Evolutionary conservation across 1,140 invertebrate genomes (phyloP).

Genomic region (Drosophila ananassae): DNA sequence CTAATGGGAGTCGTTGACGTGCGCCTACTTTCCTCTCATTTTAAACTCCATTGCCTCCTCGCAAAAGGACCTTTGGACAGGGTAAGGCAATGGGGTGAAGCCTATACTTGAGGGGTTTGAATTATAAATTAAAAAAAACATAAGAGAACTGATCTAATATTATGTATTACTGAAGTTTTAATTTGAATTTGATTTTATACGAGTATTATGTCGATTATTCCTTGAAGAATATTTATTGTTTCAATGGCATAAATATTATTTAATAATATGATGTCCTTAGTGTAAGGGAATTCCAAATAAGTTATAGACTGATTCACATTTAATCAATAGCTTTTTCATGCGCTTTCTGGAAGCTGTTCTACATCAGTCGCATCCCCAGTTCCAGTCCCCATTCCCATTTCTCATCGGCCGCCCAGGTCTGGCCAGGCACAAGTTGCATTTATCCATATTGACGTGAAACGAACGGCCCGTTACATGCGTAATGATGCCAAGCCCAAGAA

Average conservation of each 20-base stretch:
- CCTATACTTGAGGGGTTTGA: neutral
- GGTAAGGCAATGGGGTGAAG: neutral
- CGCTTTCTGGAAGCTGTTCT: slow-evolving; percentile 66
- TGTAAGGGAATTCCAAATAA: neutral
- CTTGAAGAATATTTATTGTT: too few species aligned
- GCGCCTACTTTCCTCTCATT: slow-evolving; percentile 66
- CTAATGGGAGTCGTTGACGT: slow-evolving; percentile 74
- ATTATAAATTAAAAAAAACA: too few species aligned
- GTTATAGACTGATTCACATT: accelerated
- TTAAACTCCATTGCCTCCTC: slow-evolving; percentile 52
- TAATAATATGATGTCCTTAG: too few species aligned
- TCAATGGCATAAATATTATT: too few species aligned
- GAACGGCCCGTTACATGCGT: slow-evolving; percentile 53
- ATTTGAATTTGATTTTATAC: too few species aligned
- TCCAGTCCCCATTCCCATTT: slow-evolving; percentile 6
- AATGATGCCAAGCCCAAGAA: slow-evolving; percentile 18
- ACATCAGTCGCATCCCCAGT: slow-evolving; percentile 29
- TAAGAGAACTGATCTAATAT: too few species aligned
- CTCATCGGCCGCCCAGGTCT: slow-evolving; percentile 6
- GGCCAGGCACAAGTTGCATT: slow-evolving; percentile 43
- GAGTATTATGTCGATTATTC: too few species aligned
- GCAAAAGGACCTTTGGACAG: slow-evolving; percentile 11
- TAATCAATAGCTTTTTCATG: slow-evolving; percentile 3
- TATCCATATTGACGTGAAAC: slow-evolving; percentile 78
- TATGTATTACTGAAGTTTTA: too few species aligned